phyloP scores from a whole-genome alignment of 2,797 vertebrate genomes.

The Anguilla anguilla region DNA sequence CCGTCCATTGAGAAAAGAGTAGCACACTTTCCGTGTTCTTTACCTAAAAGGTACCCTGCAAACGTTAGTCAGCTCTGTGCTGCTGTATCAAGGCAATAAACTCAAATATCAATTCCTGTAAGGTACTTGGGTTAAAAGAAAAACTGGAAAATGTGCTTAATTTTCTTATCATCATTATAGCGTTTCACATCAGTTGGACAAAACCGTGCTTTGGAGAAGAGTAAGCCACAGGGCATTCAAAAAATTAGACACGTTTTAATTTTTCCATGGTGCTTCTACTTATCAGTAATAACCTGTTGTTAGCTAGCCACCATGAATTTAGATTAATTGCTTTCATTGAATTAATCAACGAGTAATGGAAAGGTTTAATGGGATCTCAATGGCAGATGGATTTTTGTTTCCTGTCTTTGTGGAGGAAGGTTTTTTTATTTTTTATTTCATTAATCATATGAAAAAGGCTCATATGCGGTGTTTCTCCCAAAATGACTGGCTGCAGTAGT shows the following conservation, averaged over 20 bases:
- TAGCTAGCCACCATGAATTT: not conserved
- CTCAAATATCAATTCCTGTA: not conserved
- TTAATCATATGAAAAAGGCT: not conserved
- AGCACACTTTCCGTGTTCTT: not conserved
- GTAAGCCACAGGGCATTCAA: not conserved
- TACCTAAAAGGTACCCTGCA: not conserved
- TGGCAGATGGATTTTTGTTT: not conserved
- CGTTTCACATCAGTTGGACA: not conserved
- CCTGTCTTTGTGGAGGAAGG: not conserved
- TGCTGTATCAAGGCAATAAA: conserved; percentile 26
- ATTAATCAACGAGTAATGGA: not conserved
- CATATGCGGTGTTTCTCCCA: not conserved
- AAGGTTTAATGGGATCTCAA: not conserved
- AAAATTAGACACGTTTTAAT: not conserved
- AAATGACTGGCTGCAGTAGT: not conserved
- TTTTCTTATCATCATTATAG: not conserved
- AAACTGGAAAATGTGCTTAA: not conserved
- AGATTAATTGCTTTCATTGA: not conserved
- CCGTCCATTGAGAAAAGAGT: not conserved
- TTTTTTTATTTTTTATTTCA: not conserved
- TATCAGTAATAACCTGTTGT: not conserved
- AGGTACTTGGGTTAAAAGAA: not conserved
- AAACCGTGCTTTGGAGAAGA: not conserved
- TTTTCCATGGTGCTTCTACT: not conserved
- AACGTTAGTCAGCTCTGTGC: not conserved